Percentiles rank a stretch among this genome's conserved stretches.
Conservation (phyloP, 2,888 invertebrate genomes). For the Drosophila kanekoi region DNA sequence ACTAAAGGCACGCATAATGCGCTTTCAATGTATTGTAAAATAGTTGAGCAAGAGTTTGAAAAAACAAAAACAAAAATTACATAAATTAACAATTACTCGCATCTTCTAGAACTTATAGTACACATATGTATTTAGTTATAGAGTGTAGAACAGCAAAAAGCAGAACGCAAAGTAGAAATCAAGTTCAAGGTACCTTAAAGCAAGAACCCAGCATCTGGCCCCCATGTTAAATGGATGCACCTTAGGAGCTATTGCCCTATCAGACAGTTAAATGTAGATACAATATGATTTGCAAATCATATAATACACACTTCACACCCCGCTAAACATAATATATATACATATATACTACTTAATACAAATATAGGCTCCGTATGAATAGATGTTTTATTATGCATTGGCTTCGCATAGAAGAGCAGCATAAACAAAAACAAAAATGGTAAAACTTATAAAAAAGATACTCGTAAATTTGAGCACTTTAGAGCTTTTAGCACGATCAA, state of each 20-base stretch:
- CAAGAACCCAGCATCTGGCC: conserved; percentile 16
- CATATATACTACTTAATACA: conserved; percentile 25
- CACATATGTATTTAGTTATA: conserved; percentile 35
- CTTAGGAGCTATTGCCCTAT: conserved; percentile 53
- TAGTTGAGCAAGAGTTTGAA: conserved; percentile 46
- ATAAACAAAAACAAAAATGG: conserved; percentile 10
- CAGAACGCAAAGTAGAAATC: conserved; percentile 26
- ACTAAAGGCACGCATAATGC: conserved; percentile 51
- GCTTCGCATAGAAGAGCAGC: conserved; percentile 31
- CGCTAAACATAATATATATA: conserved; percentile 17
- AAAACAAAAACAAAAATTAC: conserved; percentile 18
- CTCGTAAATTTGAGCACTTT: conserved; percentile 69
- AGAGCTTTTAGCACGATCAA: conserved; percentile 77
- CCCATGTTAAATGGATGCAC: conserved; percentile 22
- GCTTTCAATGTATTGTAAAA: conserved; percentile 70
- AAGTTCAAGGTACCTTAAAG: conserved; percentile 43
- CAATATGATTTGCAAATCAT: conserved; percentile 34
- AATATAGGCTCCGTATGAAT: conserved; percentile 37
- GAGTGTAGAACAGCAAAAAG: conserved; percentile 22
- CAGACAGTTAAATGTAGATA: conserved; percentile 47
- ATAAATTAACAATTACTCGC: conserved; percentile 19
- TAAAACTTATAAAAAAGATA: conserved; percentile 51
- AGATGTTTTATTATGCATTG: conserved; percentile 40
- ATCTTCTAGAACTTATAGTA: conserved; percentile 26
- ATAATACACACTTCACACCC: conserved; percentile 8